These are phyloP conservation scores for Chymomyza fuscimana DNA, from an alignment of 2,888 invertebrate genomes.

Conservation along the genomic window DNA sequence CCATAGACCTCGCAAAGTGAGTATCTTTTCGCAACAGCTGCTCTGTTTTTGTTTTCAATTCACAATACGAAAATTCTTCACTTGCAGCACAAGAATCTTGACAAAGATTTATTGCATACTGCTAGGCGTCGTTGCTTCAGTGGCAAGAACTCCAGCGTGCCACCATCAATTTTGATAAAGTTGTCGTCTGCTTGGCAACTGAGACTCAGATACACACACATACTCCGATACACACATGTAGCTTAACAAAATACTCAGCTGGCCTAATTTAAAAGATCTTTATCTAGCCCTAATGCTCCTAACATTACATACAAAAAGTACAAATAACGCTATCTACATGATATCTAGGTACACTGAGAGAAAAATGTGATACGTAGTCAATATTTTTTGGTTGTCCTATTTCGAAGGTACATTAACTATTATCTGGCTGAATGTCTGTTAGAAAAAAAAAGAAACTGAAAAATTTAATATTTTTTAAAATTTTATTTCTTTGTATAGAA, in stretches of 20 bases:
- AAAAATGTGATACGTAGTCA: not conserved
- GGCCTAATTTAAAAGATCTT: not conserved
- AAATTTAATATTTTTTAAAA: too few relatives aligned
- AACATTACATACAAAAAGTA: not conserved
- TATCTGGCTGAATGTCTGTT: too few relatives aligned
- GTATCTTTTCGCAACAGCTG: not conserved
- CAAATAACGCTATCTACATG: not conserved
- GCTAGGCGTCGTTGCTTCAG: not conserved
- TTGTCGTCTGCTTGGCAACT: not conserved
- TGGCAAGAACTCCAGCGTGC: not conserved
- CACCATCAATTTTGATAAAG: slow-evolving; percentile 13
- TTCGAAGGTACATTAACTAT: too few relatives aligned
- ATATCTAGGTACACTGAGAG: not conserved
- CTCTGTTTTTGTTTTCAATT: not conserved
- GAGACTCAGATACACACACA: not conserved
- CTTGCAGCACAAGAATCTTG: not conserved
- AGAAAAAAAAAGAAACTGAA: too few relatives aligned
- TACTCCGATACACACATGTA: not conserved
- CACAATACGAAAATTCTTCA: not conserved
- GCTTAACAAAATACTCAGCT: not conserved
- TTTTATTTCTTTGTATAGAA: too few relatives aligned
- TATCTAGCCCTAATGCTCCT: not conserved
- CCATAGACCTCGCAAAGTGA: not conserved
- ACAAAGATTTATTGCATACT: slow-evolving; percentile 4
- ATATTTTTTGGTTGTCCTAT: too few relatives aligned